Conservation (phyloP, 2,113 vertebrate species). For the Gobius niger region DNA sequence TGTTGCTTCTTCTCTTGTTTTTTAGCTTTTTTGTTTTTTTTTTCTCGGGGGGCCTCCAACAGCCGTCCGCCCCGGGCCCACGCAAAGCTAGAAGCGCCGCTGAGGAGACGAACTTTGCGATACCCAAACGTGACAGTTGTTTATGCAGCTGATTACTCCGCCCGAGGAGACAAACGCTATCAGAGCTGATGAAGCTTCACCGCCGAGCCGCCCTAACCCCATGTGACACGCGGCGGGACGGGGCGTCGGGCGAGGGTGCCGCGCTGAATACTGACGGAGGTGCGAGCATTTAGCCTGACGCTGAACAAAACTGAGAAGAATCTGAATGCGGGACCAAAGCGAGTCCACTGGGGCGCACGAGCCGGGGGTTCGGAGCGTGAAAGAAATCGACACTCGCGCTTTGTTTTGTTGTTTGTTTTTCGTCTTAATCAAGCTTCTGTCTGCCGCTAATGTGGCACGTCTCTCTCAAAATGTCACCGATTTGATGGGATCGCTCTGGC, state of each 20-base stretch:
- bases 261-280: conserved; percentile 37
- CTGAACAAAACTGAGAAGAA: conserved; percentile 39
- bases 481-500: no score
- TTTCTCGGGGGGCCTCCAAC: no score
- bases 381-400: no score
- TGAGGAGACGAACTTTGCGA: not conserved
- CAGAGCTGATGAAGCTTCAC: conserved; percentile 22
- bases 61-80: no score
- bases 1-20: no score
- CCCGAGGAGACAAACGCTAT: conserved; percentile 7
- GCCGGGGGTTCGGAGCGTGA: conserved; percentile 28
- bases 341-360: conserved; percentile 34
- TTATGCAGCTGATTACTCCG: not conserved
- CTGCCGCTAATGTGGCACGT: no score
- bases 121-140: not conserved
- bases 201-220: conserved; percentile 13
- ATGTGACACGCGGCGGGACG: conserved; percentile 36
- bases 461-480: no score
- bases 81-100: no score
- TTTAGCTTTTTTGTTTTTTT: no score
- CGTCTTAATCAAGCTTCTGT: no score
- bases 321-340: conserved; percentile 33
- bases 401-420: no score
- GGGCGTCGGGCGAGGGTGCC: conserved; percentile 28
- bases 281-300: conserved; percentile 57